phyloP scores from a whole-genome alignment of 2,888 invertebrate species.

The Cremastinae sp. region DNA sequence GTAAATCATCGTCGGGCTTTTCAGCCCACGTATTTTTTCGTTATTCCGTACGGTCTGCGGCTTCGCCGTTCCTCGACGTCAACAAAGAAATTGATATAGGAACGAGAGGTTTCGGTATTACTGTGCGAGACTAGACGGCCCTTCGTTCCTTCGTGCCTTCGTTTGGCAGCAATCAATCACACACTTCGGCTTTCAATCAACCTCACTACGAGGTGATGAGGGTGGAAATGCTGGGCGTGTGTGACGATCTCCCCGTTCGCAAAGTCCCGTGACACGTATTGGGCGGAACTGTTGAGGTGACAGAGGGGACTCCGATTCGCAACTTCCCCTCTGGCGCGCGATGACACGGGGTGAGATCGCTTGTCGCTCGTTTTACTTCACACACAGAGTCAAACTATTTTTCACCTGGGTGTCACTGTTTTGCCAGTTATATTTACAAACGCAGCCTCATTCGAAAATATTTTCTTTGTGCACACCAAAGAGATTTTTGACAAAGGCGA shows the following conservation, averaged over 20 bases:
- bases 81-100: conserved; percentile 45
- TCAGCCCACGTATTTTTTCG: conserved; percentile 19
- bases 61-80: conserved; percentile 29
- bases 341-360: conserved; percentile 21
- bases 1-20: conserved; percentile 28
- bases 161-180: conserved; percentile 57
- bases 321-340: conserved; percentile 24
- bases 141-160: conserved; percentile 44
- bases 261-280: conserved; percentile 48
- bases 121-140: conserved; percentile 31
- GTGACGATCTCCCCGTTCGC: conserved; percentile 7
- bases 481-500: background rate
- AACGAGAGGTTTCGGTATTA: conserved; percentile 20
- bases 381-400: background rate
- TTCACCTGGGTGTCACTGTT: too few species aligned
- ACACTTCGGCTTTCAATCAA: conserved; percentile 57
- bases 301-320: conserved; percentile 22
- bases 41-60: conserved; percentile 6
- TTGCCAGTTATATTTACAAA: too few species aligned
- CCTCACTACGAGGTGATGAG: conserved; percentile 32
- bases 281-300: conserved; percentile 49
- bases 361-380: conserved; percentile 23
- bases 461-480: background rate
- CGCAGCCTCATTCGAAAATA: background rate
- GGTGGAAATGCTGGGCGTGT: conserved; percentile 19